Percentiles rank a stretch among this genome's conserved stretches.
These are phyloP conservation scores for Acanthochromis polyacanthus DNA, from an alignment of 2,113 vertebrate genomes.

Conservation along the genomic window DNA sequence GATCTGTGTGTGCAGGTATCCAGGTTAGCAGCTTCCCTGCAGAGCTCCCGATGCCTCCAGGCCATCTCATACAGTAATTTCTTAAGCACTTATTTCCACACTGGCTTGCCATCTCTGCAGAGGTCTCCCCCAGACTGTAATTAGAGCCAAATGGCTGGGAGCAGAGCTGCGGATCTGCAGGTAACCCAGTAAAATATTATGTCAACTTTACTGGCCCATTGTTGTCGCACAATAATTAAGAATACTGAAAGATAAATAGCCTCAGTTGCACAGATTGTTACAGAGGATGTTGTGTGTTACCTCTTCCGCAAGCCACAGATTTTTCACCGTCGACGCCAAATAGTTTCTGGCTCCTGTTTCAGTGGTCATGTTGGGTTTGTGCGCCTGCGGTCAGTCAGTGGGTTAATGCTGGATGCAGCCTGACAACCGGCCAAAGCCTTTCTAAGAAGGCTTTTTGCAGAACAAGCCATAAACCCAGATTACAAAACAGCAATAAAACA, in stretches of 20 bases:
- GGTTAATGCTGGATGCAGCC: slow-evolving; percentile 64
- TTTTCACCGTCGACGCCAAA: neutral
- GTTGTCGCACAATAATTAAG: slow-evolving; percentile 43
- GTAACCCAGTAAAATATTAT: slow-evolving; percentile 48
- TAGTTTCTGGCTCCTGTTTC: neutral
- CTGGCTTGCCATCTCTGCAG: slow-evolving; percentile 57
- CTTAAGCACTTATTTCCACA: slow-evolving; percentile 75
- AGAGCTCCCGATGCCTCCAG: slow-evolving; percentile 47
- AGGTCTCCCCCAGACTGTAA: slow-evolving; percentile 68
- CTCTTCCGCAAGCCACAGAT: no score
- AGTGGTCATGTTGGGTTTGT: slow-evolving; percentile 11
- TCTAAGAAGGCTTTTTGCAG: slow-evolving; percentile 77
- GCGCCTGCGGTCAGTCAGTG: slow-evolving; percentile 33
- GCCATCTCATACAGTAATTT: slow-evolving; percentile 64
- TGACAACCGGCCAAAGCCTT: slow-evolving; percentile 64
- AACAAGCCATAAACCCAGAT: slow-evolving; percentile 84
- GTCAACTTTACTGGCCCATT: slow-evolving; percentile 21
- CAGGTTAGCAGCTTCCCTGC: slow-evolving; percentile 65
- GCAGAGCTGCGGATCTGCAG: slow-evolving; percentile 55
- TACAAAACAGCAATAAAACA: slow-evolving; percentile 84
- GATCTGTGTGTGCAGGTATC: slow-evolving; percentile 53
- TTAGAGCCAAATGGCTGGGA: slow-evolving; percentile 69
- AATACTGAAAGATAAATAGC: neutral
- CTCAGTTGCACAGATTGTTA: neutral
- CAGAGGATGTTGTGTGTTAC: no score